Base-by-base conservation (phyloP, 2,888 invertebrate genomes). In the Mechanitis messenoides region DNA sequence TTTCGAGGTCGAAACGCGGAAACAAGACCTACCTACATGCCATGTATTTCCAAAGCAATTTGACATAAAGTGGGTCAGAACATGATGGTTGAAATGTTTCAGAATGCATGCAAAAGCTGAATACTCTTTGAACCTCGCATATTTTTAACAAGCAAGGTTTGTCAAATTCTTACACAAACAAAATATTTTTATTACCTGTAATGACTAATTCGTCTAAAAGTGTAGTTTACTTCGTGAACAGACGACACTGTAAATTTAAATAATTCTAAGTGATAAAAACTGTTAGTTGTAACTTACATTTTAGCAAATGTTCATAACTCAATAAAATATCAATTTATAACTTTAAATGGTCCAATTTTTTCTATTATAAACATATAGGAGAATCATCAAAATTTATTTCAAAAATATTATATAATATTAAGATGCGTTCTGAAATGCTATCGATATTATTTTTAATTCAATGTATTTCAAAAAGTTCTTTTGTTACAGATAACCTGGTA, bases 401-500 rank as follows among this genome's bases (percentile, higher is more conserved):
- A 20, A 20, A 20, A 20, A 20, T n/a, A n/a, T n/a, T n/a, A n/a
- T n/a, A n/a, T 20, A 20, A 20, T 20, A 20, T 20, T 20, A 20
- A 20, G 20, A 20, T 20, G 20, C 20, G 20, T 20, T 45, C 33
- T 33, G n/a, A 9, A 58, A 46, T 58, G 56, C 46, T 38, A 62
- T 59, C 45, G 47, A n/a, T 33, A 57, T 57, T 35, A 33, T 38
- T 53, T 58, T 60, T 53, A 58, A 42, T 61, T 60, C 56, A 58
- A 56, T 42, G 46, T 38, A 42, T 42, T 45, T 59, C 57, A 59
- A 46, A 56, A 56, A 59, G 45, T 47, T 46, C 46, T 57, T 68
- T 87, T 84, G 82, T 89, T 89, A 2, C 89, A 89, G 89, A 82
- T 80, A 81, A 71, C 74, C 62, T 77, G 77, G 79, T 87, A 82